Base-by-base conservation (phyloP, 2,888 invertebrate species). In the Podabrus alpinus region DNA sequence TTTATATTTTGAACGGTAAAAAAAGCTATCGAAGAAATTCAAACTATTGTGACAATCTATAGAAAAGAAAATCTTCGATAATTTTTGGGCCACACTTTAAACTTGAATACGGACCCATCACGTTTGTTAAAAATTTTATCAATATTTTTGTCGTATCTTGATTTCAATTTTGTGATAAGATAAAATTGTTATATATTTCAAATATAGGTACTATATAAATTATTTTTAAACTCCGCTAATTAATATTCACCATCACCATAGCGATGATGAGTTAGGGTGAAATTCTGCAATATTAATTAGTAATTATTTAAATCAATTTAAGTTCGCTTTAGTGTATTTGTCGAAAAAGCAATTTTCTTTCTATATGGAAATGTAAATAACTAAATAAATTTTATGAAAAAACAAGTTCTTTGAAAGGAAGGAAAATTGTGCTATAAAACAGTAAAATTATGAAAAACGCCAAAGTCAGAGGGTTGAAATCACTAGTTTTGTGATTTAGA, bases 391-490 rank as follows among this genome's bases (percentile, higher is more conserved):
- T 69, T 69, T 61, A 69, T 67, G n/a, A 15, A 69, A 21, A 69
- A 72, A 45, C 45, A 74, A 62, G 59, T 59, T 59, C 61, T 64
- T 64, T 64, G 24, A 66, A 17, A 64, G 61, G 64, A 68, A 13
- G 29, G 71, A 71, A 68, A 74, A 71, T 71, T 24, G 71, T 68
- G 74, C 71, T 68, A 67, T 74, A 71, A 74, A 71, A 64, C 71
- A 71, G 71, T 68, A 71, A 74, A 71, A 74, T 74, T 68, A 71
- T 71, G 64, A 60, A 29, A 9, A 19, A 71, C 68, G 29, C 68
- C 74, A 59, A 71, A 74, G 71, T 74, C 71, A 68, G 74, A 68
- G 45, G 15, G n/a, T 13, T 19, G 17, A 61, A 61, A 61, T 61
- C 61, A 61, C 61, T 61, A 61, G 16, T 19, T 61, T 11, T 19